Evolutionary conservation across 2,888 invertebrate species (phyloP), one percentile per base, ranked within the genome.

Genomic region (Sesia apiformis): DNA sequence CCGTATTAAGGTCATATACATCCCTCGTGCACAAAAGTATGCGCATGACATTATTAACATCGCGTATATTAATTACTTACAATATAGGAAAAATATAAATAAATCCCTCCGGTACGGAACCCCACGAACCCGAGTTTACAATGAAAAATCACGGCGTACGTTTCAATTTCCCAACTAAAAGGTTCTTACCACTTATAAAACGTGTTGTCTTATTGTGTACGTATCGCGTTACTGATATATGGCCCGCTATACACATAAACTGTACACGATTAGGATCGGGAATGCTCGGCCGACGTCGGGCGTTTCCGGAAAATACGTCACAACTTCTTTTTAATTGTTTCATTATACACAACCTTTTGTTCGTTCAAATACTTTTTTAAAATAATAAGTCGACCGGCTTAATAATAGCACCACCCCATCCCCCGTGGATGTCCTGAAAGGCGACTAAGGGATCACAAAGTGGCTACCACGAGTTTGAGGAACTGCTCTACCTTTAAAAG

Each of bases 131-230:
- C 4, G 46, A 49, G 42, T 46, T 53, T 39, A 53, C 53, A 53
- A 53, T 53, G 53, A 53, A 23, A 53, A 49, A 53, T 49, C 8
- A 53, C 53, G 49, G 6, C 6, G 53, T 42, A 53, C 53, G 23
- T 53, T 53, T 53, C 53, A 53, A 53, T 53, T 53, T 40, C 53
- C 53, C n/a, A 40, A 49, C 49, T 53, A 53, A 53, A 49, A 49
- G 53, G 39, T 49, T 49, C 38, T 53, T 49, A 53, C 53, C 46
- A 53, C 53, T 5, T 53, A 53, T 53, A 53, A 49, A 49, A 38
- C 23, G 23, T 5, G 23, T 39, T n/a, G n/a, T 53, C 38, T 53
- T 43, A 38, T n/a, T 53, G 42, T 53, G 43, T 38, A 39, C 42
- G 53, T 53, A 53, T 53, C 53, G 38, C 6, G 53, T 53, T 53